Conservation (phyloP, 1,140 invertebrate species). For the Galendromus occidentalis region DNA sequence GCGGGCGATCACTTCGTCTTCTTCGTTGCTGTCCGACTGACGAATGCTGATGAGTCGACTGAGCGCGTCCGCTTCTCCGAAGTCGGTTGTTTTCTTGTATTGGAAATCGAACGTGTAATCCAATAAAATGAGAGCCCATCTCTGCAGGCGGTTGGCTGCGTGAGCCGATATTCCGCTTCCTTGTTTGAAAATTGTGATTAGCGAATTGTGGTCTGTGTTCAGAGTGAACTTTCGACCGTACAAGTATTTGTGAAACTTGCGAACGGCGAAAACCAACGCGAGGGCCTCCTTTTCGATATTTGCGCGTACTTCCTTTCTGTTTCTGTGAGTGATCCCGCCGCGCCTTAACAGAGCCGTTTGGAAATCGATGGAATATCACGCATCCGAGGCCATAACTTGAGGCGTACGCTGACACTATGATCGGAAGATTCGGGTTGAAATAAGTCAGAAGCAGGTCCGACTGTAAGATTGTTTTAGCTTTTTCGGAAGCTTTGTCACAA, state of each 20-base stretch:
- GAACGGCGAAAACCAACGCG: conserved; percentile 30
- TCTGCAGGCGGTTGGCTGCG: conserved; percentile 21
- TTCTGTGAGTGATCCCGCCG: conserved; percentile 23
- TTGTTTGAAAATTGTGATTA: conserved; percentile 27
- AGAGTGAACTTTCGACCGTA: conserved; percentile 27
- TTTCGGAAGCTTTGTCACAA: background rate
- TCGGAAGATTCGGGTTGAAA: no score
- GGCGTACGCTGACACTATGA: background rate
- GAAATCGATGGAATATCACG: background rate
- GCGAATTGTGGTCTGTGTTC: conserved; percentile 32
- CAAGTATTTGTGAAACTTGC: conserved; percentile 33
- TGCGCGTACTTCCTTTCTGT: conserved; percentile 33
- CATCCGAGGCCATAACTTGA: background rate
- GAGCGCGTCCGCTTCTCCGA: conserved; percentile 22
- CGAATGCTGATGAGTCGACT: background rate
- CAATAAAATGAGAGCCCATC: conserved; percentile 22
- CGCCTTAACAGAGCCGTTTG: background rate
- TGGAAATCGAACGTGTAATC: conserved; percentile 26
- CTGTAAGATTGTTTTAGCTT: background rate
- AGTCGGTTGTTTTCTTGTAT: conserved; percentile 18
- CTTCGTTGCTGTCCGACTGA: background rate
- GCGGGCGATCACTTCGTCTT: background rate
- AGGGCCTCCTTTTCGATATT: conserved; percentile 35
- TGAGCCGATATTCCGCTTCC: conserved; percentile 22
- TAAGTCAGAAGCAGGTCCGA: background rate